Evolutionary conservation across 2,797 vertebrate species (phyloP), one percentile per base, ranked within the genome.

Genomic region (Remorina albescens): DNA sequence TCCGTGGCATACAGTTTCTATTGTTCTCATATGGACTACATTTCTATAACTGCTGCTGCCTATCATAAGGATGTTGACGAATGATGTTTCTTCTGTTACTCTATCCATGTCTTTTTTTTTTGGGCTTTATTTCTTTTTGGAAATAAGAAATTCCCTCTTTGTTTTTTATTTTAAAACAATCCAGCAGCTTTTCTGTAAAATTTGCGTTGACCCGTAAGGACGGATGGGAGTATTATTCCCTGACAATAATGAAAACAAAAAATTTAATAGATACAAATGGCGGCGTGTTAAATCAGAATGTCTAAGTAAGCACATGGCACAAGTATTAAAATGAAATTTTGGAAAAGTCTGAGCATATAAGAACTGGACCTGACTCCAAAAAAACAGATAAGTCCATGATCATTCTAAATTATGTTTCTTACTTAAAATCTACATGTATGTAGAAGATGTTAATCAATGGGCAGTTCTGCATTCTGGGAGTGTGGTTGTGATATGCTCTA

Each of bases 41-140:
- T 71, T 70, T 64, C 16, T 50, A 16, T 72, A 49, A 36, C 47
- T 39, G 34, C 67, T 13, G 9, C 61, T 65, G 61, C 51, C 36
- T 46, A 44, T 16, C 42, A 19, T 47, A 58, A 34, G 49, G 4
- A 71, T 21, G 44, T 63, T 26, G 18, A 79, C 39, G 30, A 39
- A 28, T 54, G 25, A 39, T 60, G 46, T 63, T 41, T 68, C 30
- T 34, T 51, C 19, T 37, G 16, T 15, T 64, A 34, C 32, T 1
- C 23, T 25, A 12, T 44, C 55, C 16, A 26, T 49, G 21, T 39
- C 12, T 47, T 39, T 61, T 28, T 39, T 61, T 25, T 26, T 3
- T 2, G n/a, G n/a, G 28, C 36, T 46, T 74, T 30, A 44, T 26
- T 39, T 16, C 12, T 6, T 7, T 18, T 18, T 25, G 19, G 37